These are phyloP conservation scores for Spodoptera picta DNA, from an alignment of 2,888 invertebrate genomes.

Conservation along the genomic window DNA sequence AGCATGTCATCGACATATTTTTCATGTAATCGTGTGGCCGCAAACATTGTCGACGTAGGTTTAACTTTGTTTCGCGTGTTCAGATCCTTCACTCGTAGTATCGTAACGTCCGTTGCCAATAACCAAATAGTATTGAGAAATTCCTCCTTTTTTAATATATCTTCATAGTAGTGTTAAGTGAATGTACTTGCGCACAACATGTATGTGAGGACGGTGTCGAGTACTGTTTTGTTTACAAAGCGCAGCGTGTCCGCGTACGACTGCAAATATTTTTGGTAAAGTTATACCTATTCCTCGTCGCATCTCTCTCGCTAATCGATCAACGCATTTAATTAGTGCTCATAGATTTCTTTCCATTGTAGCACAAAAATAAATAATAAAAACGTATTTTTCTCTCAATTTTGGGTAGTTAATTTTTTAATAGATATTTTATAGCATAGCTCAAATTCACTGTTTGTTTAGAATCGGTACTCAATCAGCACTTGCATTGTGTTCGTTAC, in stretches of 20 bases:
- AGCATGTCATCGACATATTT: slow-evolving; percentile 52
- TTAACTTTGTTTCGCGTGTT: slow-evolving; percentile 70
- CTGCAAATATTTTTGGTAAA: slow-evolving; percentile 86
- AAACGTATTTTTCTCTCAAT: slow-evolving; percentile 72
- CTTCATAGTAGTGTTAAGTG: slow-evolving; percentile 80
- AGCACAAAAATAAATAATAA: slow-evolving; percentile 71
- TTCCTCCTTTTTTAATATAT: slow-evolving; percentile 79
- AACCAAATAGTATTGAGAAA: slow-evolving; percentile 84
- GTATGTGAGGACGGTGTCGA: slow-evolving; percentile 63
- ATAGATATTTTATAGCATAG: slow-evolving; percentile 75
- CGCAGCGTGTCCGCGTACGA: slow-evolving; percentile 74
- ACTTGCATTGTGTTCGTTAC: slow-evolving; percentile 59
- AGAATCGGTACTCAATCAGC: slow-evolving; percentile 65
- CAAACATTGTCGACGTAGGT: slow-evolving; percentile 59
- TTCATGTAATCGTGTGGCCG: slow-evolving; percentile 49
- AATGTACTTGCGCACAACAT: slow-evolving; percentile 83
- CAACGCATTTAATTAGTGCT: slow-evolving; percentile 82
- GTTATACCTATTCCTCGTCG: slow-evolving; percentile 71
- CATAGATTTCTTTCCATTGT: slow-evolving; percentile 78
- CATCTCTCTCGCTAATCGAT: slow-evolving; percentile 72
- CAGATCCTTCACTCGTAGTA: slow-evolving; percentile 67
- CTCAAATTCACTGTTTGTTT: slow-evolving; percentile 69
- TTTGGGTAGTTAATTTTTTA: slow-evolving; percentile 73
- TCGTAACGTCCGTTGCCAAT: slow-evolving; percentile 81
- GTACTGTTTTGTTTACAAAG: slow-evolving; percentile 63